Base-by-base conservation (phyloP, 2,113 vertebrate genomes). In the Orthonyx spaldingii region DNA sequence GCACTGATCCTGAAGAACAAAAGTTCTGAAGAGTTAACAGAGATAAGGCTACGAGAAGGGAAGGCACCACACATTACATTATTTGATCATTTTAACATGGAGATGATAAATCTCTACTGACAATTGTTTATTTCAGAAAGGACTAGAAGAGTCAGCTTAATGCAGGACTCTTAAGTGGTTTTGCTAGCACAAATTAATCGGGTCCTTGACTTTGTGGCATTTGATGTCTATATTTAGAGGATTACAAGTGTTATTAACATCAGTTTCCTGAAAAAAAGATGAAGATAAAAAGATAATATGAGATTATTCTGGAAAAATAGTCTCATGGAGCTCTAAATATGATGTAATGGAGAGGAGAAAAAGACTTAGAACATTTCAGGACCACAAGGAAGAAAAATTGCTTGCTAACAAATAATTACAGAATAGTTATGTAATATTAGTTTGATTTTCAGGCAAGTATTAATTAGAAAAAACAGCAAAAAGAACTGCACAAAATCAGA, bases 361-460 rank as follows among this genome's bases (percentile, higher is more conserved):
- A 89, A 69, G 65, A 89, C 84, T 89, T 64, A 69, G 65, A 88
- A 79, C 71, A 50, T 86, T 97, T 95, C 92, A 95, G 63, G 5
- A 46, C 85, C 94, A 95, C 69, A 90, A 93, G 77, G 81, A 84
- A 83, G 89, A 92, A 91, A 84, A 72, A 85, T 83, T 89, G 78
- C 49, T 97, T 95, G 84, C 90, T 92, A 93, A 76, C 32, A 96
- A 93, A 93, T 92, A 95, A 95, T 86, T 96, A 80, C 81, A 89
- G 84, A 97, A 95, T 94, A 97, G 94, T 75, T 37, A 91, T 83
- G 33, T 39, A 33, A 85, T n/a, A 60, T 92, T 93, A 91, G 68
- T 94, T 96, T 97, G 74, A 91, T 85, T 96, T 97, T 97, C 94
- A 96, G 12, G 49, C 57, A 91, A 84, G 76, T 50, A 94, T 95